Evolutionary conservation across 2,888 invertebrate genomes (phyloP).

Genomic region (Plebejus anna): DNA sequence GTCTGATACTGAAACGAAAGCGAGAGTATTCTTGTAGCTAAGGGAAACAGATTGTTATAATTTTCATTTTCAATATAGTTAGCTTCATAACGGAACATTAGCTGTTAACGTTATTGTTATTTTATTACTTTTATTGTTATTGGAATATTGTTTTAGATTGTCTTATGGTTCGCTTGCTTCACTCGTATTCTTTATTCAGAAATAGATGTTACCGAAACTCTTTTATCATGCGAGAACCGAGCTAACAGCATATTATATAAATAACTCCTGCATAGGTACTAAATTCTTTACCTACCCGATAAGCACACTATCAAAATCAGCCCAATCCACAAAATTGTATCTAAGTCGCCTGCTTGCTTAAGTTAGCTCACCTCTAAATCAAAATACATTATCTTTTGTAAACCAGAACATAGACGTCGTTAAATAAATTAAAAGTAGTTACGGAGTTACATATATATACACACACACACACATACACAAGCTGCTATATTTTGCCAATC

Average conservation of each 20-base stretch:
- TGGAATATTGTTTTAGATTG: not conserved
- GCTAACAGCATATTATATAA: no score
- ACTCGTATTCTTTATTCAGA: not conserved
- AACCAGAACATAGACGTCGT: not conserved
- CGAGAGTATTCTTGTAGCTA: not conserved
- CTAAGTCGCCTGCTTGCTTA: no score
- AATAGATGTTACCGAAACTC: no score
- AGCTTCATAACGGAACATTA: not conserved
- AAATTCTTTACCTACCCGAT: not conserved
- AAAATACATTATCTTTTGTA: no score
- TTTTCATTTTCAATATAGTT: conserved; percentile 18
- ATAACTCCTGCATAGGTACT: no score
- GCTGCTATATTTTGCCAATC: not conserved
- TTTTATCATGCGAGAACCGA: no score
- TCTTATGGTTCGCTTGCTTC: not conserved
- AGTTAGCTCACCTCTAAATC: no score
- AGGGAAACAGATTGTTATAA: not conserved
- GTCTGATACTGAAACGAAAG: not conserved
- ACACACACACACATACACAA: not conserved
- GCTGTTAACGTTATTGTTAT: not conserved
- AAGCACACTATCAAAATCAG: not conserved
- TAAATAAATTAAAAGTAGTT: not conserved
- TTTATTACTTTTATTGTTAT: conserved; percentile 16
- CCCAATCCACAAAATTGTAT: no score
- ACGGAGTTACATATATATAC: not conserved